These are phyloP conservation scores for Drosophila triauraria DNA, from an alignment of 1,140 invertebrate species.

Conservation along the genomic window DNA sequence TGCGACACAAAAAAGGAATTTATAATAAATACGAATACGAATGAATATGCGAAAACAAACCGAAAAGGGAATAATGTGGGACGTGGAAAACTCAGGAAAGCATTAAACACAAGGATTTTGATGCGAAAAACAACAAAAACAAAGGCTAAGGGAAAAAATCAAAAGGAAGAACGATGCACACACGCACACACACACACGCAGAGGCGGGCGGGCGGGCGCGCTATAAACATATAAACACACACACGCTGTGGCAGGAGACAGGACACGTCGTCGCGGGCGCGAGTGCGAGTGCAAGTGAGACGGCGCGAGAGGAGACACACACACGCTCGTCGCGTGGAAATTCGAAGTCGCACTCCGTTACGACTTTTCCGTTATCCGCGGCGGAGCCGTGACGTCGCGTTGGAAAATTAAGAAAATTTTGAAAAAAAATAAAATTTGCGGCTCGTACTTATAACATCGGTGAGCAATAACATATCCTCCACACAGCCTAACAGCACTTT, in stretches of 20 bases:
- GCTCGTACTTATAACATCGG: constrained; percentile 9
- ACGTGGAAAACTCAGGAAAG: neutral
- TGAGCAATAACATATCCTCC: too few species aligned
- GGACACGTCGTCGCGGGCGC: constrained; percentile 3
- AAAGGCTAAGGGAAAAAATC: neutral
- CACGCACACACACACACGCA: constrained; percentile 4
- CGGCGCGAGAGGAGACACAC: neutral
- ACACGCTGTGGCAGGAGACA: constrained; percentile 1
- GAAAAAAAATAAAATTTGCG: constrained; percentile 18
- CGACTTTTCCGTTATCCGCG: constrained; percentile 19
- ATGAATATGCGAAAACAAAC: constrained; percentile 7
- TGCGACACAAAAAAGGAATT: constrained; percentile 25
- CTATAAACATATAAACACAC: constrained; percentile 15
- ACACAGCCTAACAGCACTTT: too few species aligned
- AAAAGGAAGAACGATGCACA: constrained; percentile 4
- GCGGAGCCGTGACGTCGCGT: constrained; percentile 15
- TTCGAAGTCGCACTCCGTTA: constrained; percentile 13
- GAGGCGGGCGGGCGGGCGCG: constrained; percentile 3
- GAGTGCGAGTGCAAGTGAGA: constrained; percentile 19
- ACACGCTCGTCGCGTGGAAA: constrained; percentile 6
- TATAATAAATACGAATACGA: constrained; percentile 10
- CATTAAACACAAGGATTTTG: neutral
- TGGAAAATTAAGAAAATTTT: constrained; percentile 11
- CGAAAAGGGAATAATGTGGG: neutral
- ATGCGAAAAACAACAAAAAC: constrained; percentile 6